phyloP scores from a whole-genome alignment of 2,888 invertebrate genomes.

The Cerastis rubricosa region DNA sequence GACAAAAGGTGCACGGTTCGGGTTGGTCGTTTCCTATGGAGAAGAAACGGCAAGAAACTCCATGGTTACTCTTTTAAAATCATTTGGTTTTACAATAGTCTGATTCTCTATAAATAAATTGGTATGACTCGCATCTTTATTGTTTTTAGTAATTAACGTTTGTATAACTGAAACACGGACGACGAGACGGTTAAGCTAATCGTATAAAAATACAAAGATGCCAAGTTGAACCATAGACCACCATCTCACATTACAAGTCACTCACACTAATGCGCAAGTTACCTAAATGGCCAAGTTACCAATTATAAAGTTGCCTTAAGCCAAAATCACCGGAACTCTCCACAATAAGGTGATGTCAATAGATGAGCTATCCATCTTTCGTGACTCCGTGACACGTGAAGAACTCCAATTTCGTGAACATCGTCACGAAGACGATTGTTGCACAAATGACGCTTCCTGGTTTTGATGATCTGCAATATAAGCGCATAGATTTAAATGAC shows the following conservation, averaged over 20 bases:
- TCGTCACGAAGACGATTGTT: slow-evolving; percentile 67
- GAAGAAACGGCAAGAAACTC: too few species aligned
- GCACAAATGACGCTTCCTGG: slow-evolving; percentile 66
- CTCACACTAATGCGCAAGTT: neutral
- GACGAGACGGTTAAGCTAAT: neutral
- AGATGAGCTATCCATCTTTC: slow-evolving; percentile 51
- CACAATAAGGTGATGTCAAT: slow-evolving; percentile 14
- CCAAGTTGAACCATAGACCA: too few species aligned
- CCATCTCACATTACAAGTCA: too few species aligned
- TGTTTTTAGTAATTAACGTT: neutral
- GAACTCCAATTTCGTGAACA: slow-evolving; percentile 63
- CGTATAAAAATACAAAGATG: neutral
- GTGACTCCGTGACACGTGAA: slow-evolving; percentile 67
- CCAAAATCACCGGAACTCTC: slow-evolving; percentile 25
- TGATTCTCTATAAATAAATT: neutral
- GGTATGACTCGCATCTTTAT: too few species aligned
- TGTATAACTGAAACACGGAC: neutral
- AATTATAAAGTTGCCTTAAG: slow-evolving; percentile 7
- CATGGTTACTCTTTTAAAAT: too few species aligned
- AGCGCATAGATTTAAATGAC: neutral
- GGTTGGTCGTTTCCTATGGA: too few species aligned
- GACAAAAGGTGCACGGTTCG: too few species aligned
- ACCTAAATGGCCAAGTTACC: neutral
- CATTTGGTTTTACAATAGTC: too few species aligned
- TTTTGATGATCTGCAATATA: slow-evolving; percentile 60